phyloP scores from a whole-genome alignment of 2,797 vertebrate genomes.

The Muscicapa striata region DNA sequence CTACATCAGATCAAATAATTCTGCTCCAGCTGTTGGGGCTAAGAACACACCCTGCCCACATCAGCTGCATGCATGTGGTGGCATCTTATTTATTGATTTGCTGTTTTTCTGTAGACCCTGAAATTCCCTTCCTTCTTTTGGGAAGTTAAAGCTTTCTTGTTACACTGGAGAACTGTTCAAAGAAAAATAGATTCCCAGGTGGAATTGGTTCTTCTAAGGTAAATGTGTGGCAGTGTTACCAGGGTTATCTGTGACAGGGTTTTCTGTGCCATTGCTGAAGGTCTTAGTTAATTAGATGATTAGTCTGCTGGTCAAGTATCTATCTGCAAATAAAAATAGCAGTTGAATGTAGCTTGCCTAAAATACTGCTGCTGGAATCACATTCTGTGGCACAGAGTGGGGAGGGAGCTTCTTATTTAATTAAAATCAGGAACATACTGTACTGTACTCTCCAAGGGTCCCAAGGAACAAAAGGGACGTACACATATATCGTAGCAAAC shows the following conservation, averaged over 20 bases:
- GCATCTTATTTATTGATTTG: not conserved
- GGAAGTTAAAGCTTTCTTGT: not conserved
- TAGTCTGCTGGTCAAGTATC: slow-evolving; percentile 56
- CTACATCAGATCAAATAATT: not conserved
- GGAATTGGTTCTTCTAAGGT: not conserved
- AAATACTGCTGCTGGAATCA: slow-evolving; percentile 57
- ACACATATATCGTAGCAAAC: slow-evolving; percentile 44
- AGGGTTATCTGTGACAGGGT: not conserved
- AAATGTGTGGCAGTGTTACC: slow-evolving; percentile 11
- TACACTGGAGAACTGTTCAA: not conserved
- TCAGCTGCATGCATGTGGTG: not conserved
- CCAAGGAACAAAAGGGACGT: slow-evolving; percentile 56
- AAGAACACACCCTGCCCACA: not conserved
- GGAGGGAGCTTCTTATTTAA: slow-evolving; percentile 65
- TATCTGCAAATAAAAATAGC: slow-evolving; percentile 57
- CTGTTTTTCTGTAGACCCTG: not conserved
- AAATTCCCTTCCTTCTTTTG: not conserved
- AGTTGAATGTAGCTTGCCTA: slow-evolving; percentile 47
- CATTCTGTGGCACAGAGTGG: slow-evolving; percentile 28
- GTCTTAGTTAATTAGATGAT: slow-evolving; percentile 62
- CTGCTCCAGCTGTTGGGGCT: not conserved
- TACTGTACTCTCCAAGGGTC: slow-evolving; percentile 62
- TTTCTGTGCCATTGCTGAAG: slow-evolving; percentile 36
- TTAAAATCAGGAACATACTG: slow-evolving; percentile 60
- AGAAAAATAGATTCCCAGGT: not conserved